Evolutionary conservation across 2,113 vertebrate genomes (phyloP).

Genomic region (Lepus americanus): DNA sequence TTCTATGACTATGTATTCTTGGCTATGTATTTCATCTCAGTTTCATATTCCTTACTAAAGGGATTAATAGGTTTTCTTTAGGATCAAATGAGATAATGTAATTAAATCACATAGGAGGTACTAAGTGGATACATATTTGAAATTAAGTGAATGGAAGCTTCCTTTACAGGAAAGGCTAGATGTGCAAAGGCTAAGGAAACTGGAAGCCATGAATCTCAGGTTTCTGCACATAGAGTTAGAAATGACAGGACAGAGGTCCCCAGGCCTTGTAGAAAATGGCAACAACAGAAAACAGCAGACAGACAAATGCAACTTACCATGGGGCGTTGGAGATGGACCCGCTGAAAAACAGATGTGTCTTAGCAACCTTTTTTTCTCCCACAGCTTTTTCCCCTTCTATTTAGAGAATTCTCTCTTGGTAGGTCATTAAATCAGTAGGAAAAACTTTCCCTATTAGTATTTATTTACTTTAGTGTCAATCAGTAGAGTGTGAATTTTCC

Average conservation of each 20-base stretch:
- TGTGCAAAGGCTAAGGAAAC: neutral
- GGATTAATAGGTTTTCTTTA: neutral
- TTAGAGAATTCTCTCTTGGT: slow-evolving; percentile 24
- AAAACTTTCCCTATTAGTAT: neutral
- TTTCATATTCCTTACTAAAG: neutral
- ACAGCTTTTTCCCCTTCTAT: neutral
- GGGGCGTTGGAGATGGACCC: neutral
- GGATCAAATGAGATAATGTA: slow-evolving; percentile 10
- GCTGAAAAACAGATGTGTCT: slow-evolving; percentile 53
- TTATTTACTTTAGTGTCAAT: slow-evolving; percentile 25
- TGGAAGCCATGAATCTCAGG: neutral
- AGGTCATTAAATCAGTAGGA: neutral
- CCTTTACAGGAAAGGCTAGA: neutral
- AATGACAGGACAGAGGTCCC: neutral
- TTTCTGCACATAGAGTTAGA: neutral
- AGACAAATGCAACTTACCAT: neutral
- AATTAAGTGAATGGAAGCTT: neutral
- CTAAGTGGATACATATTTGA: neutral
- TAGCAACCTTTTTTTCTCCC: neutral
- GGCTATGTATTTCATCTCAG: neutral
- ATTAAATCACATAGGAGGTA: neutral
- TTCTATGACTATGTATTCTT: neutral
- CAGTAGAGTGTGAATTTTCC: neutral
- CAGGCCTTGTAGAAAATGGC: neutral
- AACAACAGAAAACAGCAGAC: neutral